Conservation (phyloP, 2,113 vertebrate genomes). For the Dascyllus trimaculatus region DNA sequence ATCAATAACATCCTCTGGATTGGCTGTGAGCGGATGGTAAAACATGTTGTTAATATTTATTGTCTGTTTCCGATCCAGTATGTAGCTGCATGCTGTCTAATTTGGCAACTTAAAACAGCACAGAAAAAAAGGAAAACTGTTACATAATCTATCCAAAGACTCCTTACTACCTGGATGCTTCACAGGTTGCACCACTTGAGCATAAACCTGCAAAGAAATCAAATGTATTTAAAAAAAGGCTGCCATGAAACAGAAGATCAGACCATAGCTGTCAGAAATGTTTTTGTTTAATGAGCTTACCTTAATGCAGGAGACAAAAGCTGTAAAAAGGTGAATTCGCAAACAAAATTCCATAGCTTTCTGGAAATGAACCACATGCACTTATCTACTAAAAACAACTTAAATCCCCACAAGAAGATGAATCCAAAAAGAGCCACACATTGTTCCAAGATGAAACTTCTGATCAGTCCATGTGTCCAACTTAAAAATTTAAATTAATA, state of each 20-base stretch:
- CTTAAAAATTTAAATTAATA: constrained; percentile 12
- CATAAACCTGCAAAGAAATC: constrained; percentile 85
- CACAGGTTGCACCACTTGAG: constrained; percentile 75
- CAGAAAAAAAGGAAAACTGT: background rate
- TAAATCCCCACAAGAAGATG: constrained; percentile 58
- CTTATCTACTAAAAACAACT: constrained; percentile 7
- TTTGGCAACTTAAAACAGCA: background rate
- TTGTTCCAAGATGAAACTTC: constrained; percentile 61
- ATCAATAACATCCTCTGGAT: constrained; percentile 23
- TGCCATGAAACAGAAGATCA: background rate
- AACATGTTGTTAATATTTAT: constrained; percentile 7
- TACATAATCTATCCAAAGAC: background rate
- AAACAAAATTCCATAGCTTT: constrained; percentile 78
- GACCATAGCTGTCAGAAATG: background rate
- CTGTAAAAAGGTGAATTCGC: constrained; percentile 72
- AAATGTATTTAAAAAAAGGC: constrained; percentile 25
- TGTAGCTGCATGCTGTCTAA: background rate
- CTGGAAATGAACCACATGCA: constrained; percentile 11
- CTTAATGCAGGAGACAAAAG: constrained; percentile 87
- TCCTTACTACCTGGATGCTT: constrained; percentile 90
- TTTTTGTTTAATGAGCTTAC: constrained; percentile 76
- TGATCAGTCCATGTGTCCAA: constrained; percentile 57
- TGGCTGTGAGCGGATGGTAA: background rate
- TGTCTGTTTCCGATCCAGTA: background rate
- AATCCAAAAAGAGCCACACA: constrained; percentile 62